A percentile compares a stretch with the other conserved stretches of the same genome.
phyloP scores from a whole-genome alignment of 1,140 invertebrate species.

The Lanistes nyassanus region DNA sequence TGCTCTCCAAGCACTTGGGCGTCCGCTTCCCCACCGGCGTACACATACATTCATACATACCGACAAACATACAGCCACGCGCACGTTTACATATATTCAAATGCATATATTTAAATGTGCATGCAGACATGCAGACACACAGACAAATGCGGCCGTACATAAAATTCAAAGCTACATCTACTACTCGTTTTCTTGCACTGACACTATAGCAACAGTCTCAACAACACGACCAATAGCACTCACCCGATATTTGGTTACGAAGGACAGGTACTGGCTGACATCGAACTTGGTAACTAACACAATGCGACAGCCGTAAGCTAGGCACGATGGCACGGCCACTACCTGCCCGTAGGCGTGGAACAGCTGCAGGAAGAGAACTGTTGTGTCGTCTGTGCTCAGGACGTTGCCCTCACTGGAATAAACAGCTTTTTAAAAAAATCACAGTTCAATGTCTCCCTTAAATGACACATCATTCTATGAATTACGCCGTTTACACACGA shows the following conservation, averaged over 20 bases:
- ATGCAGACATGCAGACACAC: constrained; percentile 26
- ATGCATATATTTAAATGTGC: not conserved
- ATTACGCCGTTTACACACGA: no score
- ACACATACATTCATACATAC: no score
- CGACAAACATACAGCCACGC: constrained; percentile 12
- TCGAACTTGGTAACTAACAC: constrained; percentile 81
- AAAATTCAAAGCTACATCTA: not conserved
- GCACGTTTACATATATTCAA: constrained; percentile 8
- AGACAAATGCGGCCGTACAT: not conserved
- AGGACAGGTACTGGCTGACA: constrained; percentile 72
- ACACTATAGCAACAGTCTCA: not conserved
- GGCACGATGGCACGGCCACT: constrained; percentile 45
- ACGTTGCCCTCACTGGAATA: not conserved
- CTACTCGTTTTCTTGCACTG: not conserved
- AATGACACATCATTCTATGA: no score
- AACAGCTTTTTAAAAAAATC: not conserved
- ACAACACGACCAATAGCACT: not conserved
- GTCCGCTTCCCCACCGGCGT: no score
- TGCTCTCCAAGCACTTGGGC: no score
- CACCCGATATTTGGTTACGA: constrained; percentile 73
- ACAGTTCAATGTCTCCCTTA: not conserved
- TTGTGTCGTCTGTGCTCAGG: constrained; percentile 41
- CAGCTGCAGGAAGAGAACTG: constrained; percentile 76
- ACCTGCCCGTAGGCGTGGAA: constrained; percentile 85
- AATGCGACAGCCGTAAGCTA: constrained; percentile 74